Conservation (phyloP, 2,888 invertebrate genomes). For the Bombylius major region DNA sequence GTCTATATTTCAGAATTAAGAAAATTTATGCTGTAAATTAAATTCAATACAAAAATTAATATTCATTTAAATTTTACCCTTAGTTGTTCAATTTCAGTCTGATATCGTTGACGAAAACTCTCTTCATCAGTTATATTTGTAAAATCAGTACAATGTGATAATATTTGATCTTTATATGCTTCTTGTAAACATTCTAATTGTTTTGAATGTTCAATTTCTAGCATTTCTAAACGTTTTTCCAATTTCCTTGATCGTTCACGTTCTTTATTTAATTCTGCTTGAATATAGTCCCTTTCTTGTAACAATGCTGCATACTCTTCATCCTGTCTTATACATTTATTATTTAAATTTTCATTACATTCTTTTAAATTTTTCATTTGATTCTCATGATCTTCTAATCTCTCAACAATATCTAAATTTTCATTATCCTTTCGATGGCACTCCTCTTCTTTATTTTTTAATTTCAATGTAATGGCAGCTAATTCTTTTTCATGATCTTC, state of each 20-base stretch:
- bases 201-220: slow-evolving; percentile 72
- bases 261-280: slow-evolving; percentile 46
- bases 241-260: slow-evolving; percentile 58
- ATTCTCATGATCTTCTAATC: slow-evolving; percentile 21
- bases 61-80: slow-evolving; percentile 34
- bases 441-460: slow-evolving; percentile 26
- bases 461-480: slow-evolving; percentile 18
- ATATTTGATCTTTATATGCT: slow-evolving; percentile 49
- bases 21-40: not conserved
- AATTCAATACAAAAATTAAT: not conserved
- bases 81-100: slow-evolving; percentile 77
- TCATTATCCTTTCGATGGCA: slow-evolving; percentile 21
- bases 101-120: slow-evolving; percentile 59
- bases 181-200: slow-evolving; percentile 69
- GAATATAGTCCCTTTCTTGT: slow-evolving; percentile 33
- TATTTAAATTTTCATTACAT: slow-evolving; percentile 22
- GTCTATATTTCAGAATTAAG: slow-evolving; percentile 35
- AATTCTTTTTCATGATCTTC: slow-evolving; percentile 31
- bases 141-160: slow-evolving; percentile 22
- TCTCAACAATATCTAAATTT: slow-evolving; percentile 21
- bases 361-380: slow-evolving; percentile 19
- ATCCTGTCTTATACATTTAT: slow-evolving; percentile 31
- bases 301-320: slow-evolving; percentile 31
- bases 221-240: slow-evolving; percentile 56
- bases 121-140: slow-evolving; percentile 45